Percentiles rank a stretch among this genome's conserved stretches.
phyloP scores from a whole-genome alignment of 1,140 invertebrate species.

The Zaprionus capensis region DNA sequence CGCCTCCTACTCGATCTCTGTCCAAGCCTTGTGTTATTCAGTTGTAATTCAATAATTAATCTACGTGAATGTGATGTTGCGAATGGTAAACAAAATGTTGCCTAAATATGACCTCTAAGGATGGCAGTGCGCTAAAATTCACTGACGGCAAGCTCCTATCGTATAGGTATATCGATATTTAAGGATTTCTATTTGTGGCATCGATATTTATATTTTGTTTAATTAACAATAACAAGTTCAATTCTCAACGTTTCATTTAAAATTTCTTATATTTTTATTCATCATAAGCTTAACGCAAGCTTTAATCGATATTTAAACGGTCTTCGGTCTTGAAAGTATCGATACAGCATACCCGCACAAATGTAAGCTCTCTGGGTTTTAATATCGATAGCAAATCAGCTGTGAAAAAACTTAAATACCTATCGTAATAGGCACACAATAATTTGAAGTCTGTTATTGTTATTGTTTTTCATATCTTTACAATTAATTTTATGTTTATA shows the following conservation, averaged over 20 bases:
- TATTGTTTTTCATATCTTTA: too few relatives aligned
- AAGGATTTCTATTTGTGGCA: not conserved
- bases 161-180: not conserved
- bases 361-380: too few relatives aligned
- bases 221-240: not conserved
- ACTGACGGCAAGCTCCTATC: not conserved
- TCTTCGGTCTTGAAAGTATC: not conserved
- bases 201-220: not conserved
- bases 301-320: not conserved
- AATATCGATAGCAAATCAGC: too few relatives aligned
- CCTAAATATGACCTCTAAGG: constrained; percentile 58
- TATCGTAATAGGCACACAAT: too few relatives aligned
- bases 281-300: not conserved
- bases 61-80: constrained; percentile 20
- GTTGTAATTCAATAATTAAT: constrained; percentile 8
- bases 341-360: too few relatives aligned
- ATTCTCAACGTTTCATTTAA: not conserved
- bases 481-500: too few relatives aligned
- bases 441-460: too few relatives aligned
- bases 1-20: not conserved
- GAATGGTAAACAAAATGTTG: constrained; percentile 59
- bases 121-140: constrained; percentile 28
- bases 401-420: too few relatives aligned
- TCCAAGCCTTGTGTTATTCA: not conserved
- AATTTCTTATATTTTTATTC: not conserved